Evolutionary conservation across 1,140 invertebrate species (phyloP), one percentile per base, ranked within the genome.

Genomic region (Drosophila persimilis): DNA sequence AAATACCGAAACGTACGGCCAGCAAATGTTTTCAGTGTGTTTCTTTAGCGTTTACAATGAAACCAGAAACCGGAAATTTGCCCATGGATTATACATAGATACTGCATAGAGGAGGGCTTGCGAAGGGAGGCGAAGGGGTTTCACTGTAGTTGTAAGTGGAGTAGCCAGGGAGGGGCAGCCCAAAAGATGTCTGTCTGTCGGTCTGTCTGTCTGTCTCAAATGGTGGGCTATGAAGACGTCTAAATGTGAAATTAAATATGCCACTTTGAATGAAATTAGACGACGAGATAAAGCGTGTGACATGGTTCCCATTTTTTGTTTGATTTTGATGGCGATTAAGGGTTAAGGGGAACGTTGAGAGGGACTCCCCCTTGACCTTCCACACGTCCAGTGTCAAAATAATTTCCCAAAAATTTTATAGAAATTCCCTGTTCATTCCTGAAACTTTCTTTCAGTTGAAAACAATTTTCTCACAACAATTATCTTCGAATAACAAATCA

Each of bases 231-330:
- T 81, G 73, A 85, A 77, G 77, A 78, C 77, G 77, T 85, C 70
- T 78, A 84, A 84, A 84, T 85, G 77, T 75, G 80, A 85, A 84
- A 85, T 80, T 85, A 85, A 84, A 73, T 84, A 84, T 77, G 77
- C 71, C 67, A 85, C 75, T 84, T 85, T 85, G 45, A 80, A 74
- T 70, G 67, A 80, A 85, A 84, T 85, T 84, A 85, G 65, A 65
- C 60, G 65, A 65, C 60, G 62, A 51, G 59, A 47, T 41, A 43
- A 50, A 60, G 62, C 66, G 65, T 67, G 56, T 64, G 80, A 76
- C 80, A 76, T 63, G 76, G 45, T 64, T 81, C 81, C 67, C 70
- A 77, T 77, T 77, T 77, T 77, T 64, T 24, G 62, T 63, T 64
- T 22, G 15, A 17, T 11, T 20, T 47, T 26, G 26, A 44, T 64